phyloP scores from a whole-genome alignment of 2,113 vertebrate species.

The Gambusia affinis region DNA sequence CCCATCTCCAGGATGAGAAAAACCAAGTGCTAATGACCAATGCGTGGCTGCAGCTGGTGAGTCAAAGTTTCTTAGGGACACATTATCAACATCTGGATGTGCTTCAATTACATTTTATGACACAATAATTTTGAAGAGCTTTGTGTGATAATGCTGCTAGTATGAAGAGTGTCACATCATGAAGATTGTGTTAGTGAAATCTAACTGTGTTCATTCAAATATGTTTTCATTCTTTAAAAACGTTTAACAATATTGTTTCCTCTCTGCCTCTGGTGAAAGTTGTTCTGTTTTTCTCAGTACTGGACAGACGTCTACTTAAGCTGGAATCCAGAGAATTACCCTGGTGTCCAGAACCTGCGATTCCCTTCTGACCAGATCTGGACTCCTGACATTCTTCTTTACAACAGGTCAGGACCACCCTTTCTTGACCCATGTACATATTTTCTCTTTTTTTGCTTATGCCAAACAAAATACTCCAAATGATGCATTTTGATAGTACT shows the following conservation, averaged over 20 bases:
- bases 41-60: constrained; percentile 88
- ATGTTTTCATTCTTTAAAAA: background rate
- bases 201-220: background rate
- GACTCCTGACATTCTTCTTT: constrained; percentile 90
- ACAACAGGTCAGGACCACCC: constrained; percentile 85
- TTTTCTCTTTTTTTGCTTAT: no score
- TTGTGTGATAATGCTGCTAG: constrained; percentile 2
- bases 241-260: background rate
- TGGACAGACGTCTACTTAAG: constrained; percentile 87
- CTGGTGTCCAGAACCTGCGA: constrained; percentile 86
- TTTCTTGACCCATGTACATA: background rate
- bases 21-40: constrained; percentile 89
- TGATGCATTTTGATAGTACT: background rate
- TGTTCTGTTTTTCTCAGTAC: constrained; percentile 64
- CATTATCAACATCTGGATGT: constrained; percentile 7
- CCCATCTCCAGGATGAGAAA: constrained; percentile 83
- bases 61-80: constrained; percentile 47
- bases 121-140: background rate
- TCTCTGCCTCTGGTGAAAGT: background rate
- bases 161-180: background rate
- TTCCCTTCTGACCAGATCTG: constrained; percentile 88
- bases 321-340: constrained; percentile 86
- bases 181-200: constrained; percentile 15
- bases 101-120: constrained; percentile 24
- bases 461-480: no score